phyloP scores from a whole-genome alignment of 2,888 invertebrate genomes.

The Polia nebulosa region DNA sequence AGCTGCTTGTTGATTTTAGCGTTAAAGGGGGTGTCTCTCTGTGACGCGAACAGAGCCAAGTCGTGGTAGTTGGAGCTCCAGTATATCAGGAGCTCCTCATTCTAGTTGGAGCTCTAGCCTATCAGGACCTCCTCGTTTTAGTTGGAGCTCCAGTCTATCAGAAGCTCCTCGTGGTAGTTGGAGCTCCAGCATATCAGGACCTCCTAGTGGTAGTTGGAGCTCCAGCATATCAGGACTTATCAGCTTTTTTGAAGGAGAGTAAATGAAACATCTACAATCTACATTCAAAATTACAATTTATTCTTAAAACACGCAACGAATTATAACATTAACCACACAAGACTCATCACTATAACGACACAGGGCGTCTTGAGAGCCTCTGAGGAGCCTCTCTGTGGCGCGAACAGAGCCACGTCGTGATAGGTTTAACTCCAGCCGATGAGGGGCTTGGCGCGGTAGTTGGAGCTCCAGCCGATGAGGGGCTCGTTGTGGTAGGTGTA shows the following conservation, averaged over 20 bases:
- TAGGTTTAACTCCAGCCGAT: conserved; percentile 94
- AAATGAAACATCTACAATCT: neutral
- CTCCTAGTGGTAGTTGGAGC: no score
- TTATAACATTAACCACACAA: conserved; percentile 30
- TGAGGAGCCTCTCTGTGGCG: conserved; percentile 73
- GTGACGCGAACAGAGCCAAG: conserved; percentile 90
- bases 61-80: no score
- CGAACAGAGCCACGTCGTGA: conserved; percentile 92
- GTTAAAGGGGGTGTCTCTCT: conserved; percentile 68
- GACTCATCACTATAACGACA: conserved; percentile 16
- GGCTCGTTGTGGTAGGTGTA: conserved; percentile 93
- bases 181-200: no score
- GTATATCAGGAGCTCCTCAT: no score
- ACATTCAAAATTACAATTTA: conserved; percentile 36
- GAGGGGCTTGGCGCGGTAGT: conserved; percentile 92
- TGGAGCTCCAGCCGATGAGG: conserved; percentile 94
- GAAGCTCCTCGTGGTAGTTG: no score
- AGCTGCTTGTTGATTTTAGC: no score
- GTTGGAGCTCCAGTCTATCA: no score
- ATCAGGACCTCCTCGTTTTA: no score
- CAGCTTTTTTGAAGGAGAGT: no score
- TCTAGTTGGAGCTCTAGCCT: no score
- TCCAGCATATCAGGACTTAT: no score
- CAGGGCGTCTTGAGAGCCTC: conserved; percentile 14
- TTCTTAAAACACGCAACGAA: conserved; percentile 19